phyloP scores from a whole-genome alignment of 2,797 vertebrate species.

The Coracias cyanogaster region DNA sequence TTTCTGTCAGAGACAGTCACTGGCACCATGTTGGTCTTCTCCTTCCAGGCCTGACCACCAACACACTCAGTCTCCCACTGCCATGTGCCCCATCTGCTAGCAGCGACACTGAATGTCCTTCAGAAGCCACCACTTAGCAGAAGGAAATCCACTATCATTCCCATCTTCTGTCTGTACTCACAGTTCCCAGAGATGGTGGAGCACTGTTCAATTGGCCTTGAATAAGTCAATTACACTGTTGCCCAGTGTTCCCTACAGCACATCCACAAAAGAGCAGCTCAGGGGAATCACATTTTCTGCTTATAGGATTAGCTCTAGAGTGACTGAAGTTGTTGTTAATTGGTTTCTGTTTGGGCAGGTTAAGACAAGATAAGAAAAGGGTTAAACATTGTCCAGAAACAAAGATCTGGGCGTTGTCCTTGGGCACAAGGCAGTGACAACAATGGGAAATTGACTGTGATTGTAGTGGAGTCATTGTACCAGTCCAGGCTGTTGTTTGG shows the following conservation, averaged over 20 bases:
- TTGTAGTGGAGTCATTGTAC: not conserved
- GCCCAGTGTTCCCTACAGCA: not conserved
- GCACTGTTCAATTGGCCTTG: not conserved
- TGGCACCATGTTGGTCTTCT: not conserved
- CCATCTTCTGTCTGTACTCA: not conserved
- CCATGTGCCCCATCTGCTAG: not conserved
- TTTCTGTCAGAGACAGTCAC: not conserved
- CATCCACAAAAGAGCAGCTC: not conserved
- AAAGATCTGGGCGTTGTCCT: not conserved
- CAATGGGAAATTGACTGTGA: not conserved
- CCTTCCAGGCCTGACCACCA: not conserved
- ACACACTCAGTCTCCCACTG: too few relatives aligned
- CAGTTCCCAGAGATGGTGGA: not conserved
- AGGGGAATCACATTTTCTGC: not conserved
- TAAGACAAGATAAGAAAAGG: constrained; percentile 15
- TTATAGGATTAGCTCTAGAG: not conserved
- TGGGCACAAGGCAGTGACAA: not conserved
- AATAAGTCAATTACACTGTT: not conserved
- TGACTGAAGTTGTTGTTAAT: not conserved
- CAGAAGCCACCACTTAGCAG: not conserved
- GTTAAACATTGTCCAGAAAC: constrained; percentile 15
- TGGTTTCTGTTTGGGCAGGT: not conserved
- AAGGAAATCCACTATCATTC: not conserved
- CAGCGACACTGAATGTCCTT: fast-evolving
- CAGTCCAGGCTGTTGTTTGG: not conserved